Conservation (phyloP, 1,140 invertebrate species). For the Kradibia gibbosae region DNA sequence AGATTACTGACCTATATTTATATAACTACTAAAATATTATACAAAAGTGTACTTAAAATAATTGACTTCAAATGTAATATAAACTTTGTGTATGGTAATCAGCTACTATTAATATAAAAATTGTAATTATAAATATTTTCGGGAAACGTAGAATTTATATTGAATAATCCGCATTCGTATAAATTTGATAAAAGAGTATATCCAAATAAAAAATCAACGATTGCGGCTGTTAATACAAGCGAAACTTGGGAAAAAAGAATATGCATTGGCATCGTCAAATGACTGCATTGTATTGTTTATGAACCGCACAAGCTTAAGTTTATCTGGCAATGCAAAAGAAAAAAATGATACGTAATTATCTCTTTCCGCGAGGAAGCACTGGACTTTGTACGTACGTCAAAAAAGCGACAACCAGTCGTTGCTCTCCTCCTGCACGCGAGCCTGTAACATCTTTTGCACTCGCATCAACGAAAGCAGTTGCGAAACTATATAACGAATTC, state of each 20-base stretch:
- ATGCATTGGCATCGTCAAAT: background rate
- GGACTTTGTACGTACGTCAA: background rate
- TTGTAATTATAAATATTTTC: no score
- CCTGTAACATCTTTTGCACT: background rate
- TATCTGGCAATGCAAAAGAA: background rate
- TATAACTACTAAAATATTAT: no score
- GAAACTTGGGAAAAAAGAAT: background rate
- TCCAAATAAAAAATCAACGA: no score
- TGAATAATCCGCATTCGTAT: no score
- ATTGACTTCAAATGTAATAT: no score
- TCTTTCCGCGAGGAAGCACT: background rate
- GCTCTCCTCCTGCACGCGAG: conserved; percentile 9
- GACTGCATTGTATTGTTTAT: background rate
- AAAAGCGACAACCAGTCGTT: conserved; percentile 16
- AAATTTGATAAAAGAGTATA: no score
- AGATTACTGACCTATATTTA: no score
- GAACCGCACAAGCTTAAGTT: background rate
- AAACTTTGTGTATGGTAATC: no score
- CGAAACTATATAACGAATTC: background rate
- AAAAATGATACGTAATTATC: conserved; percentile 25
- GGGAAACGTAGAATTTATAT: no score
- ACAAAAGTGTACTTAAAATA: no score
- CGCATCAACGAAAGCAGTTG: background rate
- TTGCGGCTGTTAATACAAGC: no score
- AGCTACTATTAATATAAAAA: no score